Evolutionary conservation across 2,113 vertebrate genomes (phyloP), one percentile per base, ranked within the genome.

Genomic region (Scomber colias): DNA sequence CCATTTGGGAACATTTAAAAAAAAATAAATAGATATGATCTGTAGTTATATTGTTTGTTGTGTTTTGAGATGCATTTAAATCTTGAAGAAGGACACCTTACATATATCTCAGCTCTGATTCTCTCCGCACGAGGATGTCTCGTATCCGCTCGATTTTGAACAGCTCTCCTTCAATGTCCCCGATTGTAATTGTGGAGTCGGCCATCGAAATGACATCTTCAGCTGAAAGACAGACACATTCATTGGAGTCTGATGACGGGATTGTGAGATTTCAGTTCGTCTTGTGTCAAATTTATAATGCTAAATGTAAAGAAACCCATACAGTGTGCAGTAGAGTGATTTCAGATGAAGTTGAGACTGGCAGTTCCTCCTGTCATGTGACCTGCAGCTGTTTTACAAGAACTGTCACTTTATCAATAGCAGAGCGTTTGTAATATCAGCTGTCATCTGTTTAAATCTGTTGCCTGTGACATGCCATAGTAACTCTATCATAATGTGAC

Each of bases 21-120:
- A 45, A 13, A 31, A 59, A 59, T 3, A 45, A 13, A 2, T 3
- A 14, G 9, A 48, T 40, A 16, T 11, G 14, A 4, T 49, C 12
- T 50, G 51, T 3, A 21, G 19, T 0, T 14, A 15, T 55, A 14
- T 75, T 75, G 16, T 64, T 5, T 15, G n/a, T 24, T 12, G 5
- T 6, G 5, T 40, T 55, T 49, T 44, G n/a, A 45, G 5, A 30
- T 35, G 21, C 21, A 1, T 56, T 50, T 30, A 17, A 55, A 55
- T 46, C 5, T 31, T 3, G 2, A 30, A 48, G 16, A 65, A 17
- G 27, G 40, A 67, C 17, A 19, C 91, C 96, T 96, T 89, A 97
- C 96, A 97, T 97, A 92, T 96, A 97, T 81, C 96, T 89, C 63
- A 97, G 96, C 91, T 97, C 96, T 0, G 96, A 97, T 70, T 97